Evolutionary conservation across 2,113 vertebrate species (phyloP), one percentile per base, ranked within the genome.

Genomic region (Mungos mungo): DNA sequence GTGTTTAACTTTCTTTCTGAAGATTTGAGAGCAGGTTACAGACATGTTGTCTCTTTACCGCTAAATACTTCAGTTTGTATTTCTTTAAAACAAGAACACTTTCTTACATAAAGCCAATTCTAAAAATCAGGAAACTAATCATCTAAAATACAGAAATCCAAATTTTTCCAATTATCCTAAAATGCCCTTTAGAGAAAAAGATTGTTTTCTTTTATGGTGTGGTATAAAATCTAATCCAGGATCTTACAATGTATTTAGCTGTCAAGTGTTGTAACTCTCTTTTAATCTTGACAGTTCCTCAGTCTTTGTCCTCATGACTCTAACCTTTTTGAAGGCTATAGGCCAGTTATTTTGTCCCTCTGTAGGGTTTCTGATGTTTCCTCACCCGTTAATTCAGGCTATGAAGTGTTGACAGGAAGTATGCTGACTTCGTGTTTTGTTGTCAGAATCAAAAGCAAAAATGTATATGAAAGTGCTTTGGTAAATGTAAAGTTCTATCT

Each of bases 401-500:
- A 71, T 79, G 0, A 33, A 80, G 77, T 82, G 60, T 35, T 92
- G 52, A 92, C 3, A 79, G 69, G 35, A 79, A 57, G 88, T 84
- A 83, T n/a, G 57, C 11, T 66, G 71, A 88, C 15, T 92, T 96
- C 52, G 25, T 89, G 31, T 97, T 92, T 38, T 80, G 10, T 88
- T 74, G 54, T 68, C 95, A 92, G 63, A 94, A 84, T 88, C 65
- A 85, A 89, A 92, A 81, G 13, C 31, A 92, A 80, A 45, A 65
- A 80, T 50, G 16, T 79, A 19, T 60, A 72, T 47, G 16, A 92
- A 94, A 50, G 23, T 80, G 25, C 16, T 95, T 82, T 95, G 50
- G 68, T 93, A 84, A 97, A 81, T 68, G 33, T 88, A 60, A 96
- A 74, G 41, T 60, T 96, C n/a, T 88, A 88, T 13, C 33, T 16